phyloP scores from a whole-genome alignment of 2,888 invertebrate genomes.

The Sympetrum striolatum region DNA sequence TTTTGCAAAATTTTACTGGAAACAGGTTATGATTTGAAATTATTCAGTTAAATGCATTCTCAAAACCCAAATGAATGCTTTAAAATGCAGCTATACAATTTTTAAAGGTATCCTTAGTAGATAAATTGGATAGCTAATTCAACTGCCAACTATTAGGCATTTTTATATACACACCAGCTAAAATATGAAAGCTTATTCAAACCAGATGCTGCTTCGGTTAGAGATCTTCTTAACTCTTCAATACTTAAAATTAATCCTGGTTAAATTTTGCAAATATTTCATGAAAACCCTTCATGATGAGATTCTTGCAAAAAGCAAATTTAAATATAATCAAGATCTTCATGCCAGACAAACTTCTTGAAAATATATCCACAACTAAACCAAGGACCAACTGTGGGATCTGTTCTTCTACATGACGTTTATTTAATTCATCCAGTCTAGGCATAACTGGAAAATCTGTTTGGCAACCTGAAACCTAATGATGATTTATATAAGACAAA shows the following conservation, averaged over 20 bases:
- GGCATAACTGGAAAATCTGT: background rate
- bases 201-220: background rate
- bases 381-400: conserved; percentile 13
- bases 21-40: background rate
- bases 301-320: conserved; percentile 1
- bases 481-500: no score
- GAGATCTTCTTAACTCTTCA: background rate
- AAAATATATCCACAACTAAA: conserved; percentile 14
- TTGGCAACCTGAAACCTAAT: background rate
- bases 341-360: background rate
- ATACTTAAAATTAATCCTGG: background rate
- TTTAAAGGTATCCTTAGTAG: background rate
- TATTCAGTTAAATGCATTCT: background rate
- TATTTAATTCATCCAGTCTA: conserved; percentile 13
- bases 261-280: background rate
- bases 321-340: conserved; percentile 18
- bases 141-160: conserved; percentile 25
- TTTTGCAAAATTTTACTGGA: background rate
- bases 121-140: conserved; percentile 7
- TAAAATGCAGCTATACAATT: background rate
- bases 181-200: conserved; percentile 13
- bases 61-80: conserved; percentile 8
- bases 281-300: background rate
- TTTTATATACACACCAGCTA: conserved; percentile 13
- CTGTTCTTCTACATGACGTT: background rate